Conservation (phyloP, 2,113 vertebrate species). For the Gobio gobio region DNA sequence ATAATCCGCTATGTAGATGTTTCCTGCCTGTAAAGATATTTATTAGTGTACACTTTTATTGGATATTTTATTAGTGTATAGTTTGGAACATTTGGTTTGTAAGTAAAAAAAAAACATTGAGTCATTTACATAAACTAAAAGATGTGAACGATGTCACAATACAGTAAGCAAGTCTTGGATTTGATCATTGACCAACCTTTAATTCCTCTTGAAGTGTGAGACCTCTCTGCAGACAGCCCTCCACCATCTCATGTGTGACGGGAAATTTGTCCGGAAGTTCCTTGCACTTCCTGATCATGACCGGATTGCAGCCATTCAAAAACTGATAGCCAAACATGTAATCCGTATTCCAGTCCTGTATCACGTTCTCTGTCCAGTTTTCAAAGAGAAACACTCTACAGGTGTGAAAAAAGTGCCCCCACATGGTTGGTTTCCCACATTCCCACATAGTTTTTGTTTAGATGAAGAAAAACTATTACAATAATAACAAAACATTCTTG, state of each 20-base stretch:
- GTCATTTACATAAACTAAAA: neutral
- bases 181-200: slow-evolving; percentile 72
- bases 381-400: neutral
- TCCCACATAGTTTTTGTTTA: neutral
- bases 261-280: slow-evolving; percentile 89
- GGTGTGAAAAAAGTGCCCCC: too few relatives aligned
- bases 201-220: slow-evolving; percentile 89
- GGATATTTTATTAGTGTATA: neutral
- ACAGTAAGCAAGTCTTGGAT: neutral
- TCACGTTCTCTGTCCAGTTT: slow-evolving; percentile 87
- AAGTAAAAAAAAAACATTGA: neutral
- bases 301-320: slow-evolving; percentile 95
- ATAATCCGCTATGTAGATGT: slow-evolving; percentile 91
- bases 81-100: neutral
- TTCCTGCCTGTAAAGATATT: slow-evolving; percentile 81
- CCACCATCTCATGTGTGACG: slow-evolving; percentile 90
- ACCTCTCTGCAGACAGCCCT: slow-evolving; percentile 87
- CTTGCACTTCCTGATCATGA: slow-evolving; percentile 85
- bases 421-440: neutral
- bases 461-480: neutral
- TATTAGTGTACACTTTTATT: neutral
- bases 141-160: neutral
- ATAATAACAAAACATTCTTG: neutral
- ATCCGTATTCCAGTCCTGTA: slow-evolving; percentile 95
- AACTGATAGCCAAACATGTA: slow-evolving; percentile 98